phyloP scores from a whole-genome alignment of 1,140 invertebrate species.

The Drosophila pseudoobscura region DNA sequence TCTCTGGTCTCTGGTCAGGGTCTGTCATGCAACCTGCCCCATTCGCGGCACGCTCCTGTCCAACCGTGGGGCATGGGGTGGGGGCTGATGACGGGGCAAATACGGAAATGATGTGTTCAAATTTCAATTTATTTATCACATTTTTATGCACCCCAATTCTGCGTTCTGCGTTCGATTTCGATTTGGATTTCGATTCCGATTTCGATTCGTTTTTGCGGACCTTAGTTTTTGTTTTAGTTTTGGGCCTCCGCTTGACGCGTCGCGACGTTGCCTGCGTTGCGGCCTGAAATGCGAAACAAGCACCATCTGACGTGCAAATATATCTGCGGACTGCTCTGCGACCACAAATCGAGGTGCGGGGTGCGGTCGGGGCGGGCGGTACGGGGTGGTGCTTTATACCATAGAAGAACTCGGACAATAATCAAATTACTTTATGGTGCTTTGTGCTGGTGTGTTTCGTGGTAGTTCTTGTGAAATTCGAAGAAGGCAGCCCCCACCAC shows the following conservation, averaged over 20 bases:
- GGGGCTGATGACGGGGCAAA: not conserved
- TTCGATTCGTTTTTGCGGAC: slow-evolving; percentile 8
- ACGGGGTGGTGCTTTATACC: no score
- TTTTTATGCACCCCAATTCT: slow-evolving; percentile 42
- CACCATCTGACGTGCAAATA: slow-evolving; percentile 57
- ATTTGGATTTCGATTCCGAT: not conserved
- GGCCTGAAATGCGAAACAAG: slow-evolving; percentile 58
- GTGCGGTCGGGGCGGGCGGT: no score
- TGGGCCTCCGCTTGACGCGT: slow-evolving; percentile 36
- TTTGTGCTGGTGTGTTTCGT: not conserved
- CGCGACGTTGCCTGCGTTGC: slow-evolving; percentile 12
- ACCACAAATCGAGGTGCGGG: not conserved
- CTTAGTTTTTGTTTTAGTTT: slow-evolving; percentile 45
- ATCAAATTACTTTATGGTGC: slow-evolving; percentile 8
- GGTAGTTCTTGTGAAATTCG: slow-evolving; percentile 52
- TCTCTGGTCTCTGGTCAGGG: slow-evolving; percentile 18
- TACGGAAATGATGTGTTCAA: slow-evolving; percentile 44
- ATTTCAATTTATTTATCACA: slow-evolving; percentile 60
- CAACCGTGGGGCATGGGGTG: not conserved
- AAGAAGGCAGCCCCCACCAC: slow-evolving; percentile 8
- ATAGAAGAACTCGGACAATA: not conserved
- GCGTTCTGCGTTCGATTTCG: not conserved
- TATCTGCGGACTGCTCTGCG: slow-evolving; percentile 69
- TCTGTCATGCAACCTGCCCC: not conserved
- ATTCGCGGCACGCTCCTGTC: not conserved